phyloP scores from a whole-genome alignment of 1,140 invertebrate species.

The Littorina saxatilis region DNA sequence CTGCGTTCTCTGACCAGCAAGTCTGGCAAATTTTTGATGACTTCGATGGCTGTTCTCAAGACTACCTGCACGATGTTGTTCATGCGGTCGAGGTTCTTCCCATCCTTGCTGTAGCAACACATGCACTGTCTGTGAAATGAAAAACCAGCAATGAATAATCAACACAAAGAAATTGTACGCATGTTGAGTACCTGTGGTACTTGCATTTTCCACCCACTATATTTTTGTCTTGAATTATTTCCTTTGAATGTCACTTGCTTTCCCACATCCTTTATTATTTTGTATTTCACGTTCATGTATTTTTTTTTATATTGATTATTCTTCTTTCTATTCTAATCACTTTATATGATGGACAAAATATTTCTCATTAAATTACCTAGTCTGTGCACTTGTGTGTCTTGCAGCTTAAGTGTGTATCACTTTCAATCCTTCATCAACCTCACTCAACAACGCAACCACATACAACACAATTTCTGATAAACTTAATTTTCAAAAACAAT shows the following conservation, averaged over 20 bases:
- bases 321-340: too few relatives aligned
- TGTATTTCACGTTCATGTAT: neutral
- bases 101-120: slow-evolving; percentile 92
- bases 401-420: neutral
- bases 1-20: slow-evolving; percentile 65
- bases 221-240: neutral
- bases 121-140: slow-evolving; percentile 85
- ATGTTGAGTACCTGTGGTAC: neutral
- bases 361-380: slow-evolving; percentile 9
- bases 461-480: too few relatives aligned
- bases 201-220: too few relatives aligned
- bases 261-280: neutral
- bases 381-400: slow-evolving; percentile 9
- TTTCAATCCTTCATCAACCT: neutral
- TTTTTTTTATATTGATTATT: too few relatives aligned
- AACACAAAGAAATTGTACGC: neutral
- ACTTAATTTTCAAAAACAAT: neutral
- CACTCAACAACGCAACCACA: slow-evolving; percentile 32
- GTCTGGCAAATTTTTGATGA: slow-evolving; percentile 71
- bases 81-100: slow-evolving; percentile 92
- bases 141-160: slow-evolving; percentile 32
- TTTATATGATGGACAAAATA: neutral
- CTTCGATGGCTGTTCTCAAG: slow-evolving; percentile 73
- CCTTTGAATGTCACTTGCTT: neutral
- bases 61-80: slow-evolving; percentile 91